A percentile compares a stretch with the other conserved stretches of the same genome.
Conservation (phyloP, 2,113 vertebrate genomes). For the Pogonocichla stellata region DNA sequence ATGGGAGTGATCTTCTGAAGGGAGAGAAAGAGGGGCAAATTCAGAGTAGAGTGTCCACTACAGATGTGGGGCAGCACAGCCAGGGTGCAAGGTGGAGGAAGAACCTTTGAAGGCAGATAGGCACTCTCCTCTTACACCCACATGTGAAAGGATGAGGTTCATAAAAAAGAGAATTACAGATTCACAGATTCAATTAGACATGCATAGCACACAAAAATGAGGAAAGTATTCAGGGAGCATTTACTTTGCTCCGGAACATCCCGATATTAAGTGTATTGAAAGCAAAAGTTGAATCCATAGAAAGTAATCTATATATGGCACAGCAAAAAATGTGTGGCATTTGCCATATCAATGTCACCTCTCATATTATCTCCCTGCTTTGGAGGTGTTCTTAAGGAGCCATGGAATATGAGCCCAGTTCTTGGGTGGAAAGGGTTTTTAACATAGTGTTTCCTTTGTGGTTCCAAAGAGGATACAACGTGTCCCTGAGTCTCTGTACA, state of each 20-base stretch:
- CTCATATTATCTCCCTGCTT: background rate
- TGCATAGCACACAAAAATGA: background rate
- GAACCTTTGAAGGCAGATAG: background rate
- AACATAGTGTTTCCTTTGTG: background rate
- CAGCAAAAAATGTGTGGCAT: background rate
- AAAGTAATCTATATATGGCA: background rate
- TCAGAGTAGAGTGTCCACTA: background rate
- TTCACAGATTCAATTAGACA: background rate
- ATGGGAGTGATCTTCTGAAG: background rate
- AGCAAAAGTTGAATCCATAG: background rate
- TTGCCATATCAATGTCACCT: background rate
- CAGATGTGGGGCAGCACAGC: background rate
- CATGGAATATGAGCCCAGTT: background rate
- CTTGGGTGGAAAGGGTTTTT: background rate
- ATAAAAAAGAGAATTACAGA: background rate
- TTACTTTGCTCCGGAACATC: background rate
- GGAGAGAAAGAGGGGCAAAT: background rate
- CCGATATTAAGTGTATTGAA: background rate
- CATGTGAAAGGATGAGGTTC: background rate
- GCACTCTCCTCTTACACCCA: background rate
- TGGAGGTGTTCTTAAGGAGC: background rate
- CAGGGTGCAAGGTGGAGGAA: background rate
- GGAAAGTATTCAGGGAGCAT: background rate
- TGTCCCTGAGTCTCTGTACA: background rate
- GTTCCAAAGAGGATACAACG: background rate